Conservation (phyloP, 2,888 invertebrate species). For the Himalopsyche japonica region DNA sequence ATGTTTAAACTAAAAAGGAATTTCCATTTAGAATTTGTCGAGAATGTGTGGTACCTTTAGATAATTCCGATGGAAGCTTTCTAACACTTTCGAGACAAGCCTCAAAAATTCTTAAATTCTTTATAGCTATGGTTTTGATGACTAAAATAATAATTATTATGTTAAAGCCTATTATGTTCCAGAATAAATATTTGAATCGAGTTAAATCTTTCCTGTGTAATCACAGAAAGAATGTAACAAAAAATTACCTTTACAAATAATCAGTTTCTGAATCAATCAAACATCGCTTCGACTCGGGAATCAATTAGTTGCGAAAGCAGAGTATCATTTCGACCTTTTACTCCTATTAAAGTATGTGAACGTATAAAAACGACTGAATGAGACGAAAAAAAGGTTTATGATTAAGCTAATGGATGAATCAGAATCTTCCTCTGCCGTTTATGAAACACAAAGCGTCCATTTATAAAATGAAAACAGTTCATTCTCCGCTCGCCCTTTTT, state of each 20-base stretch:
- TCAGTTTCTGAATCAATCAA: background rate
- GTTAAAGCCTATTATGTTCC: no score
- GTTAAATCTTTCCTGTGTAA: no score
- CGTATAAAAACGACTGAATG: background rate
- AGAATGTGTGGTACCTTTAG: no score
- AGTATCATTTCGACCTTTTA: background rate
- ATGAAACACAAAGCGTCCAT: slow-evolving; percentile 33
- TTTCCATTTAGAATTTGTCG: no score
- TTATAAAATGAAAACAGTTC: slow-evolving; percentile 37
- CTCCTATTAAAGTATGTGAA: background rate
- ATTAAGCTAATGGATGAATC: slow-evolving; percentile 40
- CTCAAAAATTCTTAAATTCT: no score
- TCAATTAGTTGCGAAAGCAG: background rate
- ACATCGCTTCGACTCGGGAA: background rate
- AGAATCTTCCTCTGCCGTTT: slow-evolving; percentile 17
- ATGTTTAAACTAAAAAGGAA: no score
- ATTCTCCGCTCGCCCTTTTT: background rate
- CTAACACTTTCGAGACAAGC: no score
- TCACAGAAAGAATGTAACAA: background rate
- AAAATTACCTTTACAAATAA: background rate
- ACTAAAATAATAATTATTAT: no score
- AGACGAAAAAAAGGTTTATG: slow-evolving; percentile 29
- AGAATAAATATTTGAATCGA: no score
- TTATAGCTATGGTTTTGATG: no score
- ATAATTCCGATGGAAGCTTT: no score